Base-by-base conservation (phyloP, 2,888 invertebrate genomes). In the Leistus spinibarbis region DNA sequence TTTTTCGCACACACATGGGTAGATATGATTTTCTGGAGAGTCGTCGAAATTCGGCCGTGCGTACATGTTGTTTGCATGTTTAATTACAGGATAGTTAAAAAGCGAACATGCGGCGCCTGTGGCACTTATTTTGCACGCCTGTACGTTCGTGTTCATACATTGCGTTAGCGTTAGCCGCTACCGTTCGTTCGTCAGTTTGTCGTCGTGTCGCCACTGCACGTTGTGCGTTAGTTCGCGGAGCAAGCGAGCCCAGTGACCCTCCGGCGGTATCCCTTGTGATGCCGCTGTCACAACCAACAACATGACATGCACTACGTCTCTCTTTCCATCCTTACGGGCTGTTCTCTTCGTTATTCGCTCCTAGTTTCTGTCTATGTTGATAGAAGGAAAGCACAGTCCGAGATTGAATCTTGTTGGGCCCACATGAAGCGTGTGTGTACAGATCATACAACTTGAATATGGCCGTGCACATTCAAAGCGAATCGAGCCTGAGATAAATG, bases 361-460 rank as follows among this genome's bases (percentile, higher is more conserved):
- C 69, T 40, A 74, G 65, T 71, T 76, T 7, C 68, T 75, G 75
- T 77, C 74, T 77, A 66, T 77, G 76, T 76, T 40, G 40, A 40
- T 40, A 60, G 19, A 60, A 17, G 20, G 60, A 60, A 22, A 22
- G 19, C 60, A 22, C 20, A 20, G 60, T 60, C 22, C 60, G 60
- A 60, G 60, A 60, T 60, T 60, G 20, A 60, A 60, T 60, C 60
- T 60, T 60, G 60, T 60, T 22, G 60, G 22, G 19, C 60, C 22
- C 60, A 19, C 60, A 60, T 60, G 60, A 53, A 16, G 22, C 77
- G 79, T 81, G 79, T 82, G 79, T 83, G 80, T 81, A 82, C 80
- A 82, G 79, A 82, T 82, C 82, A 83, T 83, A 82, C 81, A 83
- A 82, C 83, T 82, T 83, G 82, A 82, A 83, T 83, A 80, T 81